Evolutionary conservation across 2,888 invertebrate species (phyloP).

Genomic region (Trachelus iudaicus): DNA sequence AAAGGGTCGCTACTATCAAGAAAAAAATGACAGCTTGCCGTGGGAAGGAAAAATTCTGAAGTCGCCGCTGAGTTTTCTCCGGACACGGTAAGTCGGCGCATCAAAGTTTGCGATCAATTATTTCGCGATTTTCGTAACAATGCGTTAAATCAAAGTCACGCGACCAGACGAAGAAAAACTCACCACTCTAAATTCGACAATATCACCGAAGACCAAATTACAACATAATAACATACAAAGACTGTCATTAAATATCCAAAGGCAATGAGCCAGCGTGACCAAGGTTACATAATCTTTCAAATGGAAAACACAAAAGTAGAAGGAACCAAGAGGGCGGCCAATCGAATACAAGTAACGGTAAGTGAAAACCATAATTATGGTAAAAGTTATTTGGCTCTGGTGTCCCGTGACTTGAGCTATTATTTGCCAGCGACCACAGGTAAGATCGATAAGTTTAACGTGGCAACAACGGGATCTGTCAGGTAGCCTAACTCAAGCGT

Average conservation of each 20-base stretch:
- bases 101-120: neutral
- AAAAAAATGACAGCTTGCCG: slow-evolving; percentile 15
- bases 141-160: neutral
- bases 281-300: neutral
- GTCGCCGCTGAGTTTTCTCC: neutral
- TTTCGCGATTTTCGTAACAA: neutral
- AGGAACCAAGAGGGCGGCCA: neutral
- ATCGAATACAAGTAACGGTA: neutral
- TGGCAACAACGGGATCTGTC: neutral
- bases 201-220: neutral
- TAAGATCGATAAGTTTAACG: neutral
- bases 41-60: slow-evolving; percentile 6
- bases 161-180: neutral
- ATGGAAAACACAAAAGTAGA: neutral
- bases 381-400: neutral
- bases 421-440: neutral
- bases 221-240: neutral
- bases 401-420: neutral
- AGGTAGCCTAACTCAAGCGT: neutral
- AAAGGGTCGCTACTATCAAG: slow-evolving; percentile 48
- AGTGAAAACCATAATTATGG: neutral
- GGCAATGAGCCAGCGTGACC: neutral
- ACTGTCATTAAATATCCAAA: neutral
- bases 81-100: neutral
- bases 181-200: neutral